A percentile compares a stretch with the other conserved stretches of the same genome.
These are phyloP conservation scores for Bellardia pandia DNA, from an alignment of 2,888 invertebrate species.

Conservation along the genomic window DNA sequence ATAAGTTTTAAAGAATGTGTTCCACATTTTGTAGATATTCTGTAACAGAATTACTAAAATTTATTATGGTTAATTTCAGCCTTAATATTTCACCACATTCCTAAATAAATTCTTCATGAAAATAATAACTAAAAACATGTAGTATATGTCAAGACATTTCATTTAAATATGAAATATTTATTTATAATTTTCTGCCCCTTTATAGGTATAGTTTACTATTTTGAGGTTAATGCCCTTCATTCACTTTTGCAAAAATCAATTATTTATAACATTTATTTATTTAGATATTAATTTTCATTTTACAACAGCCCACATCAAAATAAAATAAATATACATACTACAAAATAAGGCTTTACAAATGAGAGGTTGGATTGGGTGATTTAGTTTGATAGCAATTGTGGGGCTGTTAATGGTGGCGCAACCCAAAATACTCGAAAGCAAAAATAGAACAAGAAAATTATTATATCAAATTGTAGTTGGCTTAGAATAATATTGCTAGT, in stretches of 20 bases:
- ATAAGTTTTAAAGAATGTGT: too few relatives aligned
- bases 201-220: constrained; percentile 28
- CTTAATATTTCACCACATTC: not conserved
- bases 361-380: constrained; percentile 3
- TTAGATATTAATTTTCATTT: constrained; percentile 57
- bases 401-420: constrained; percentile 1
- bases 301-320: constrained; percentile 28
- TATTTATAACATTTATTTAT: constrained; percentile 64
- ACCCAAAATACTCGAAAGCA: not conserved
- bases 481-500: not conserved
- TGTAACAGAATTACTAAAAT: not conserved
- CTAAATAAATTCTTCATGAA: not conserved
- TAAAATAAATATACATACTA: not conserved
- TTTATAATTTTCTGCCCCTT: not conserved
- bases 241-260: constrained; percentile 74
- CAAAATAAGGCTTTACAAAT: constrained; percentile 16
- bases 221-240: constrained; percentile 80
- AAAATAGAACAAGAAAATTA: constrained; percentile 2
- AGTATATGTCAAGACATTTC: constrained; percentile 5
- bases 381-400: constrained; percentile 17
- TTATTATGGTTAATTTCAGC: not conserved
- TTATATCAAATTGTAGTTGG: constrained; percentile 41
- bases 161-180: constrained; percentile 22
- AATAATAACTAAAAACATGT: not conserved
- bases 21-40: not conserved